These are phyloP conservation scores for Ormyrus rosae DNA, from an alignment of 2,888 invertebrate species.

Conservation along the genomic window DNA sequence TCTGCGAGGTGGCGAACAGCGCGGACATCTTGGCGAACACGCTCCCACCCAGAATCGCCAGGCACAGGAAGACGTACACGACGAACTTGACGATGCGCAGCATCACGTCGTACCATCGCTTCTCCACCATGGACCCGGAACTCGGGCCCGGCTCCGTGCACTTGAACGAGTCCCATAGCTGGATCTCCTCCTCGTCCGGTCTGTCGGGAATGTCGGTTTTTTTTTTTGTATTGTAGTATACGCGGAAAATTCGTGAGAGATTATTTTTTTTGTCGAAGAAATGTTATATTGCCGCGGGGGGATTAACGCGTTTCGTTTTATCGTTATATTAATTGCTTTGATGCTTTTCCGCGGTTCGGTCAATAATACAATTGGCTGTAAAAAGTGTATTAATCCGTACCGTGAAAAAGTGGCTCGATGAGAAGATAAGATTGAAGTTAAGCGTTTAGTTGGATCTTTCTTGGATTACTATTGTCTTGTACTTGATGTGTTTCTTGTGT, in stretches of 20 bases:
- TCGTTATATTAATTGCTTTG: slow-evolving; percentile 8
- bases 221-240: too few relatives aligned
- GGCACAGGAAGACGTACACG: slow-evolving; percentile 83
- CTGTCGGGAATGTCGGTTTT: slow-evolving; percentile 53
- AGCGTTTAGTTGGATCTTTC: slow-evolving; percentile 1
- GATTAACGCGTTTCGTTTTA: background rate
- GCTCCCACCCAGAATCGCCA: slow-evolving; percentile 81
- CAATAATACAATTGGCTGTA: background rate
- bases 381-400: slow-evolving; percentile 20
- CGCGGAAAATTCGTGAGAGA: too few relatives aligned
- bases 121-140: slow-evolving; percentile 82
- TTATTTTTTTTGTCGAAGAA: too few relatives aligned
- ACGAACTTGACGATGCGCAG: slow-evolving; percentile 82
- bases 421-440: slow-evolving; percentile 37
- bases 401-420: slow-evolving; percentile 27
- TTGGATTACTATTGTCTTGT: background rate
- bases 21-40: slow-evolving; percentile 85
- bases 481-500: too few relatives aligned
- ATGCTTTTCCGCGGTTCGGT: background rate
- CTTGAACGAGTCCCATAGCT: slow-evolving; percentile 89
- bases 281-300: too few relatives aligned
- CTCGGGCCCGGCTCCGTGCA: slow-evolving; percentile 83
- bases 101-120: slow-evolving; percentile 80
- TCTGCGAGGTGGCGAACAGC: slow-evolving; percentile 85
- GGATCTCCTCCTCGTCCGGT: slow-evolving; percentile 75